These are phyloP conservation scores for Zapus hudsonius DNA, from an alignment of 2,113 vertebrate genomes.

Conservation along the genomic window DNA sequence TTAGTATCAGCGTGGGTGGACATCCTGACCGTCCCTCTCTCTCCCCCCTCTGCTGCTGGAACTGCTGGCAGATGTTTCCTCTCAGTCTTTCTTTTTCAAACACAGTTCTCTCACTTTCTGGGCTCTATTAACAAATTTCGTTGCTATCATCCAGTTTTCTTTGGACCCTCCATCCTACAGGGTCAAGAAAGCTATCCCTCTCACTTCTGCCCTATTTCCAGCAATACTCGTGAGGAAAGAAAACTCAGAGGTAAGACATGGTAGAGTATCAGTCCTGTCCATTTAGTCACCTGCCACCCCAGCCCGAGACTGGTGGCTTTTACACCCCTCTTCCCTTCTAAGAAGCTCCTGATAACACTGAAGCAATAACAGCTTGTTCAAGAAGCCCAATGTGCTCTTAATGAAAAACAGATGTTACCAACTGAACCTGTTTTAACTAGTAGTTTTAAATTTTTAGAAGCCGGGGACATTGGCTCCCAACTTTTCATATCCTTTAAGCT, in stretches of 20 bases:
- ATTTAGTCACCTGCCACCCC: no score
- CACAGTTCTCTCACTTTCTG: constrained; percentile 44
- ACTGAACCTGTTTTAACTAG: not conserved
- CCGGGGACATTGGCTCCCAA: not conserved
- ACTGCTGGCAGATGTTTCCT: constrained; percentile 67
- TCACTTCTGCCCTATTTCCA: not conserved
- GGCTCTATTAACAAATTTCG: constrained; percentile 53
- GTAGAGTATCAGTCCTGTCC: not conserved
- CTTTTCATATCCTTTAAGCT: constrained; percentile 23
- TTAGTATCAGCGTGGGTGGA: constrained; percentile 66
- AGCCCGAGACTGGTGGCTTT: not conserved
- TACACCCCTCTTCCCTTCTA: not conserved
- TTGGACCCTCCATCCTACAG: not conserved
- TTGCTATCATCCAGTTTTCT: constrained; percentile 45
- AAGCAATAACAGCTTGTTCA: constrained; percentile 2
- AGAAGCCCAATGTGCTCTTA: not conserved
- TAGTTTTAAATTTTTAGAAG: not conserved
- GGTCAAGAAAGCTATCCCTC: not conserved
- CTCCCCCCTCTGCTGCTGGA: not conserved
- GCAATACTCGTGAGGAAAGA: not conserved
- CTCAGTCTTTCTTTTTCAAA: not conserved
- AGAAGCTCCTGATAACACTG: not conserved
- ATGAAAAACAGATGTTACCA: constrained; percentile 4
- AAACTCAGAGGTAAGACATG: not conserved
- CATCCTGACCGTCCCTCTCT: constrained; percentile 39